phyloP scores from a whole-genome alignment of 2,113 vertebrate genomes.

The Onychorhynchus coronatus region DNA sequence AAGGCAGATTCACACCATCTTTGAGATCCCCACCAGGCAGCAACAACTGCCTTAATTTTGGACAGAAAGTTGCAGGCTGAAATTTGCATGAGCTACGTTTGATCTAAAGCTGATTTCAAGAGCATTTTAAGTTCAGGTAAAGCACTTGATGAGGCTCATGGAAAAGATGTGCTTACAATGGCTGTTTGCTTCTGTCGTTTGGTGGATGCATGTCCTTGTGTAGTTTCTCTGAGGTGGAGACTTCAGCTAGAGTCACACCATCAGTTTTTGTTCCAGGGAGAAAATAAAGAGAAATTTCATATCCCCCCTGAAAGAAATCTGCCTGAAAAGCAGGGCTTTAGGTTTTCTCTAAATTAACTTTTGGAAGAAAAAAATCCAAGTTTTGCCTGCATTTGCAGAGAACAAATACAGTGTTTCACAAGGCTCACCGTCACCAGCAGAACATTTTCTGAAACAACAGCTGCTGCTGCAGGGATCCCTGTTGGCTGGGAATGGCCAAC shows the following conservation, averaged over 20 bases:
- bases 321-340: background rate
- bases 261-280: background rate
- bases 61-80: background rate
- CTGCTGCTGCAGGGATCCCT: background rate
- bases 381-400: background rate
- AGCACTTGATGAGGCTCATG: background rate
- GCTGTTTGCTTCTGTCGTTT: background rate
- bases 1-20: background rate
- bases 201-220: background rate
- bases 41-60: background rate
- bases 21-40: background rate
- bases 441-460: background rate
- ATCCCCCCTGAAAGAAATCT: background rate
- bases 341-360: background rate
- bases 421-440: background rate
- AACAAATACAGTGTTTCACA: background rate
- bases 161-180: background rate
- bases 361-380: background rate
- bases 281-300: background rate
- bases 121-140: background rate
- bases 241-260: background rate
- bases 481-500: background rate
- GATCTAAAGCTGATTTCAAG: background rate
- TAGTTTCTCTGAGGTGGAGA: background rate
- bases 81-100: background rate